phyloP scores from a whole-genome alignment of 2,113 vertebrate genomes.

The Sitta europaea region DNA sequence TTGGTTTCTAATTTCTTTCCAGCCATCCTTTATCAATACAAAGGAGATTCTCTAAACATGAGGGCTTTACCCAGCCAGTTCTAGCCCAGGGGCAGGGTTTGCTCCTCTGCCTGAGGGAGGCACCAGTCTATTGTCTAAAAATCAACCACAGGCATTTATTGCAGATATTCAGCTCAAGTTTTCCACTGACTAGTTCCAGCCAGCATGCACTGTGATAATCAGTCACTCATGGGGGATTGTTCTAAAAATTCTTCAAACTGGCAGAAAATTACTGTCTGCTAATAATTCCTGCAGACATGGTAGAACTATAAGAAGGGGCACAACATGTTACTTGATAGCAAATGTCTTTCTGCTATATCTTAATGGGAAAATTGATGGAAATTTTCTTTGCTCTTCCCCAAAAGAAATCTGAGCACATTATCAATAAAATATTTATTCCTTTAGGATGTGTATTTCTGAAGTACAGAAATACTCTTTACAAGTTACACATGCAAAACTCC shows the following conservation, averaged over 20 bases:
- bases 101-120: constrained; percentile 40
- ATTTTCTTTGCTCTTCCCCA: neutral
- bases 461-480: neutral
- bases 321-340: neutral
- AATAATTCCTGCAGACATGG: neutral
- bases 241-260: neutral
- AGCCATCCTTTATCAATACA: neutral
- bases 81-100: neutral
- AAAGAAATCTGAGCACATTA: neutral
- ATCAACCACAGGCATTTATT: neutral
- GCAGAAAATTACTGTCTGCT: neutral
- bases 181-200: neutral
- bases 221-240: neutral
- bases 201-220: neutral
- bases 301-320: neutral
- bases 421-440: neutral
- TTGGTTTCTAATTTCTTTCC: constrained; percentile 8
- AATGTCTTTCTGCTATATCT: neutral
- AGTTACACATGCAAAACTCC: neutral
- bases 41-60: neutral
- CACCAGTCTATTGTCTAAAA: constrained; percentile 30
- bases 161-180: neutral
- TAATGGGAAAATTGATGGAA: neutral
- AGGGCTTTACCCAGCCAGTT: neutral
- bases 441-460: neutral